Base-by-base conservation (phyloP, 1,140 invertebrate genomes). In the Periplaneta americana region DNA sequence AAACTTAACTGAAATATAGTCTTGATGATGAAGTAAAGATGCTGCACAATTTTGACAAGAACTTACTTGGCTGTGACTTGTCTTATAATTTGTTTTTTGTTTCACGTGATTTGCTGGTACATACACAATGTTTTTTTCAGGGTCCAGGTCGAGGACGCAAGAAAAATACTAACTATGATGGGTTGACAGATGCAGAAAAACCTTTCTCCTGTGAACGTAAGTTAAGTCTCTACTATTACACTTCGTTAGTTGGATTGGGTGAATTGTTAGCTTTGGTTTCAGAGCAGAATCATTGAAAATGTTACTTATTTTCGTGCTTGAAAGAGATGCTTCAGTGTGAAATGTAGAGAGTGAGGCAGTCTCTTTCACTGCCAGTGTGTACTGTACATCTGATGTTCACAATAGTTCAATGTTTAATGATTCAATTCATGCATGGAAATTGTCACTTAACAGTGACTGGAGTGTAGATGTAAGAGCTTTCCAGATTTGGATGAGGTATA, bases 201-300 rank as follows among this genome's bases (percentile, higher is more conserved):
- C 96, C 96, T 79, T 97, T 94, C 90, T 93, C 93, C 88, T 98
- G 96, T 92, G 96, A 98, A 93, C 92, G 96, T 98, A 95, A 95
- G 94, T 94, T 90, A 15, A 32, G 9, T 48, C 48, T 66, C 28
- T 66, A 28, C 22, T n/a, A n/a, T n/a, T n/a, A 66, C 48, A 28
- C 28, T 28, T 66, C n/a, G 28, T n/a, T 13, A 66, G 22, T 66
- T 5, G 22, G 6, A 15, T 66, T 66, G 48, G n/a, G 48, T n/a
- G 6, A 66, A n/a, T 66, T 66, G 11, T 28, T 66, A 66, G 48
- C n/a, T 66, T 66, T 66, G 48, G 48, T 66, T n/a, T 66, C 48
- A 66, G 4, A 66, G 13, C 48, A 28, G 22, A 28, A 4, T n/a
- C 22, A n/a, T 8, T 28, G 22, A 28, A 28, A 66, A n/a, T 28